Evolutionary conservation across 2,113 vertebrate genomes (phyloP).

Genomic region (Oreamnos americanus): DNA sequence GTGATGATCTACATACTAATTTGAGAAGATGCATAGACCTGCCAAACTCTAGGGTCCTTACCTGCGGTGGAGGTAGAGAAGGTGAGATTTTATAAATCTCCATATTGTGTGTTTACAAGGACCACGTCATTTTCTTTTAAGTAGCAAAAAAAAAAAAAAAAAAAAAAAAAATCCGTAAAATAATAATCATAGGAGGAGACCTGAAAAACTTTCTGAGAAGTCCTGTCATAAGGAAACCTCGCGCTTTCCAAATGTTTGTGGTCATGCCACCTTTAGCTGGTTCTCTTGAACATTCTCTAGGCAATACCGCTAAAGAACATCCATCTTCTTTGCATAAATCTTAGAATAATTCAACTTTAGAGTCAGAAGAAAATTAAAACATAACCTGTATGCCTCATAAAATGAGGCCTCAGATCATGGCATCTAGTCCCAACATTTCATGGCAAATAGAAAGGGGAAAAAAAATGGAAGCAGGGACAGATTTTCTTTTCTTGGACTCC

Average conservation of each 20-base stretch:
- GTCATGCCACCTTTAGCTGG: too few species aligned
- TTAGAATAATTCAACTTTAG: background rate
- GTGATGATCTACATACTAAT: background rate
- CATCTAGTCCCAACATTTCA: background rate
- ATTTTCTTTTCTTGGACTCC: background rate
- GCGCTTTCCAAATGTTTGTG: background rate
- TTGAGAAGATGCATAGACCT: background rate
- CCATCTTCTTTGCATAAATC: background rate
- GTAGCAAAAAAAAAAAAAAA: background rate
- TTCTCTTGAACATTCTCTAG: background rate
- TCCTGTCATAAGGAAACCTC: background rate
- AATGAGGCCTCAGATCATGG: background rate
- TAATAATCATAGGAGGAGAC: background rate
- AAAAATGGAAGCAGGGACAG: background rate
- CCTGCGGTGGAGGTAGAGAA: fast-evolving
- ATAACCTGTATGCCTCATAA: background rate
- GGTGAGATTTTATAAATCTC: background rate
- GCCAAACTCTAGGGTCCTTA: fast-evolving
- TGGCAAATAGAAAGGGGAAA: background rate
- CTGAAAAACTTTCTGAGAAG: background rate
- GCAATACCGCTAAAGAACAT: background rate
- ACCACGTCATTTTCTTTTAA: background rate
- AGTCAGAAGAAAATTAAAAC: background rate
- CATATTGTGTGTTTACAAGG: background rate
- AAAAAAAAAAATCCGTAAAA: background rate